A percentile compares a stretch with the other conserved stretches of the same genome.
Conservation (phyloP, 2,888 invertebrate genomes). For the Drosophila engyochracea region DNA sequence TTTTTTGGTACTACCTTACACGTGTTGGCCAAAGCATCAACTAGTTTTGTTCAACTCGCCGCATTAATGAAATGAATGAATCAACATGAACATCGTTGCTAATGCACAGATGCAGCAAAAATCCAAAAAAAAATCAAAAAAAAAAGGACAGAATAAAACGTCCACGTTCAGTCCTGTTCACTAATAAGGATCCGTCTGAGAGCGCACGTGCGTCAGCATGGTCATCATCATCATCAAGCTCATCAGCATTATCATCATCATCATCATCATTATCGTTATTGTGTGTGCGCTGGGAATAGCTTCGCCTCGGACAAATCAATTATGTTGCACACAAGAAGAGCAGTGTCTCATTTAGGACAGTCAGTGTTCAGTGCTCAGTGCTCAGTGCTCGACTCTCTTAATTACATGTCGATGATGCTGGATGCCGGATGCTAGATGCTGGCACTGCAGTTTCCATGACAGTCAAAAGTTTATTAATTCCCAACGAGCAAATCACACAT, state of each 20-base stretch:
- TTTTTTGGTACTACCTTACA: conserved; percentile 4
- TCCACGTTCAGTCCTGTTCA: conserved; percentile 36
- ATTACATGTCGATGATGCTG: conserved; percentile 44
- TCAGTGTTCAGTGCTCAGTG: conserved; percentile 8
- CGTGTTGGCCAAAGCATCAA: conserved; percentile 29
- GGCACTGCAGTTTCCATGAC: conserved; percentile 64
- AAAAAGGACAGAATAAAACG: conserved; percentile 8
- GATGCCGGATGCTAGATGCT: not conserved
- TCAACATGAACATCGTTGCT: conserved; percentile 60
- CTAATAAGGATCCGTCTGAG: conserved; percentile 61
- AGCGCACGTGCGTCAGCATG: conserved; percentile 63
- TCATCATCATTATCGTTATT: not conserved
- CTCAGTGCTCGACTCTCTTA: conserved; percentile 35
- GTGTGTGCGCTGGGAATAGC: conserved; percentile 11
- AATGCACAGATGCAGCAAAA: conserved; percentile 38
- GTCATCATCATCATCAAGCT: conserved; percentile 5
- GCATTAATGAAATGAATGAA: conserved; percentile 69
- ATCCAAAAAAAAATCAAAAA: conserved; percentile 16
- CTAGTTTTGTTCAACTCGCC: conserved; percentile 26
- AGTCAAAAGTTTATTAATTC: conserved; percentile 70
- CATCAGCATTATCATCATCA: not conserved
- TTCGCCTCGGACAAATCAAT: conserved; percentile 61
- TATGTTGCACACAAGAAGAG: conserved; percentile 48
- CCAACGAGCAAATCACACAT: conserved; percentile 58
- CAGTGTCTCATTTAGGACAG: conserved; percentile 34